These are phyloP conservation scores for Eristalis intricaria DNA, from an alignment of 2,888 invertebrate genomes.

Conservation along the genomic window DNA sequence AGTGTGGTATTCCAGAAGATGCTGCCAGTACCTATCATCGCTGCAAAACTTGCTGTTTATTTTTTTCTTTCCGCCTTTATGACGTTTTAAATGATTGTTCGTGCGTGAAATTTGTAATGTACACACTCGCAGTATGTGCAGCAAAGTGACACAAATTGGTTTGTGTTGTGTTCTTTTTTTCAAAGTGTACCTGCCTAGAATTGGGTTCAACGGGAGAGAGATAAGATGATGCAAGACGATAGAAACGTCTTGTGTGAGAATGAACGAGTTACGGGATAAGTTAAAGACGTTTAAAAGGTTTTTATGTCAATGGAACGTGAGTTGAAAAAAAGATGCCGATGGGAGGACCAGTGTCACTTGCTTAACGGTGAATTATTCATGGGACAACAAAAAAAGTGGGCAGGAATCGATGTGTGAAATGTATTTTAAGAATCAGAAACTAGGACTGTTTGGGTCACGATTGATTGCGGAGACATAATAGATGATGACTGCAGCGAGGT, in stretches of 20 bases:
- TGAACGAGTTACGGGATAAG: constrained; percentile 58
- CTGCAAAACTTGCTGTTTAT: constrained; percentile 7
- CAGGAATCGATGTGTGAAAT: neutral
- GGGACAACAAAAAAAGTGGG: neutral
- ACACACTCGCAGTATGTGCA: constrained; percentile 32
- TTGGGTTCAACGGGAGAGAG: constrained; percentile 35
- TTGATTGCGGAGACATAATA: neutral
- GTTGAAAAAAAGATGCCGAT: constrained; percentile 5
- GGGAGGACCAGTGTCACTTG: neutral
- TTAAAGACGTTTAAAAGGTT: constrained; percentile 25
- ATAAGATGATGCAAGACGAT: constrained; percentile 13
- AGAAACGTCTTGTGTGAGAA: constrained; percentile 18
- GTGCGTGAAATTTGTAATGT: constrained; percentile 60
- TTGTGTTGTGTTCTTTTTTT: neutral
- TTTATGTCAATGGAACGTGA: constrained; percentile 60
- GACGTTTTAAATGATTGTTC: constrained; percentile 64
- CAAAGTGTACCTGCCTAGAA: constrained; percentile 29
- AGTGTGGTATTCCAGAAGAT: neutral
- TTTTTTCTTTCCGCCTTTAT: constrained; percentile 55
- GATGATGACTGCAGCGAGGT: neutral
- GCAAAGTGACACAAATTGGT: constrained; percentile 37
- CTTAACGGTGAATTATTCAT: constrained; percentile 1
- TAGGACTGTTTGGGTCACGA: neutral
- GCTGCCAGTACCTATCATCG: neutral
- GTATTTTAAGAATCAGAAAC: neutral